A percentile compares a stretch with the other conserved stretches of the same genome.
These are phyloP conservation scores for Chaetops frenatus DNA, from an alignment of 2,113 vertebrate genomes.

Conservation along the genomic window DNA sequence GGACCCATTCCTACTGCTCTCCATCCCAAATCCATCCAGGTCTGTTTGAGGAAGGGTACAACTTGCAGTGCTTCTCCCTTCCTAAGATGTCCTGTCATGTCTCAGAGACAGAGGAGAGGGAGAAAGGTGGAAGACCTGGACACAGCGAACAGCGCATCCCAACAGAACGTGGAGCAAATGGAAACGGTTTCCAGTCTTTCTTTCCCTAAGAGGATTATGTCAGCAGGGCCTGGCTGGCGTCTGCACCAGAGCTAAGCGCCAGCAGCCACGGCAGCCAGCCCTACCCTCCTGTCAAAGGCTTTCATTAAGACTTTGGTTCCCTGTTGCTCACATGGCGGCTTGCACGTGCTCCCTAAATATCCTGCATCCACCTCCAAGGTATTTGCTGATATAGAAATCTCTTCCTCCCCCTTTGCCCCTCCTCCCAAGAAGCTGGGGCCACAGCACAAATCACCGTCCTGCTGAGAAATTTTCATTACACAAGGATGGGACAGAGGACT, in stretches of 20 bases:
- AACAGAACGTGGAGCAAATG: neutral
- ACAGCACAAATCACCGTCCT: conserved; percentile 10
- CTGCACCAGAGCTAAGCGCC: conserved; percentile 34
- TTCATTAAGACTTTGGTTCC: conserved; percentile 71
- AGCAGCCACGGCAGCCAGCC: neutral
- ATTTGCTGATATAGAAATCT: conserved; percentile 65
- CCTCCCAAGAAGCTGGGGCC: neutral
- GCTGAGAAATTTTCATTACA: conserved; percentile 61
- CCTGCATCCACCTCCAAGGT: neutral
- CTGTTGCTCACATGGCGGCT: conserved; percentile 36
- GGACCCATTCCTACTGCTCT: neutral
- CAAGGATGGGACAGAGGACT: neutral
- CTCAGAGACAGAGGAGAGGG: neutral
- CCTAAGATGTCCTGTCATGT: neutral
- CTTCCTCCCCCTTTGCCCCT: neutral
- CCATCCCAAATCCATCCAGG: neutral
- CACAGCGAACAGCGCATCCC: neutral
- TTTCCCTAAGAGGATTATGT: conserved; percentile 72
- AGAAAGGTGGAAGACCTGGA: neutral
- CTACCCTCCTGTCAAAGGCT: conserved; percentile 37
- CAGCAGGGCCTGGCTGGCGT: conserved; percentile 20
- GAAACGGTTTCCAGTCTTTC: conserved; percentile 49
- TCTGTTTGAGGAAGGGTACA: neutral
- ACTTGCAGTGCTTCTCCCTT: neutral
- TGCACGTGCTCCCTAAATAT: conserved; percentile 27